Evolutionary conservation across 2,888 invertebrate genomes (phyloP).

Genomic region (Himalopsyche anomala): DNA sequence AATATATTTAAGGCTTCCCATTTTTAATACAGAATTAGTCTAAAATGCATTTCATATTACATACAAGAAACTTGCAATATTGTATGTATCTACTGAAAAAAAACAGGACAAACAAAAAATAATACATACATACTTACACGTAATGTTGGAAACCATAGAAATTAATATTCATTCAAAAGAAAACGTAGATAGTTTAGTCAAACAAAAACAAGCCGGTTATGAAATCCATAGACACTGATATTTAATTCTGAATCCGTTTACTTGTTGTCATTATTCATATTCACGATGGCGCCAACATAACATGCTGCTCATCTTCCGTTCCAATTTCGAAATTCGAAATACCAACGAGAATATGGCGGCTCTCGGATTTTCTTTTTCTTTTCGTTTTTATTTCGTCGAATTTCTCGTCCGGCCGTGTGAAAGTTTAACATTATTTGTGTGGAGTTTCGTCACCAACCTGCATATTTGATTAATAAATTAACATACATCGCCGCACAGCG

Average conservation of each 20-base stretch:
- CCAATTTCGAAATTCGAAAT: constrained; percentile 17
- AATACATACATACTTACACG: too few relatives aligned
- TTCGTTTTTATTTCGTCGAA: background rate
- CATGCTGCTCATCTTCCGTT: constrained; percentile 14
- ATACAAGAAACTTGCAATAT: too few relatives aligned
- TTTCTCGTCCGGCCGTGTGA: background rate
- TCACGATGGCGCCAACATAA: constrained; percentile 1
- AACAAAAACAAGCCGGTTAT: background rate
- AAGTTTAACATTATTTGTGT: background rate
- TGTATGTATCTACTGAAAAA: too few relatives aligned
- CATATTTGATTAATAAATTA: constrained; percentile 8
- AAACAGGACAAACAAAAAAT: too few relatives aligned
- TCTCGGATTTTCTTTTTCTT: background rate
- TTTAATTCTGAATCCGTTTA: background rate
- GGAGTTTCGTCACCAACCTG: background rate
- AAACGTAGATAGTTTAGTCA: too few relatives aligned
- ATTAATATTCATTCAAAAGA: too few relatives aligned
- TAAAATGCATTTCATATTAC: too few relatives aligned
- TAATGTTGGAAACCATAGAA: too few relatives aligned
- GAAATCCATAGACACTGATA: background rate
- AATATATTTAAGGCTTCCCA: too few relatives aligned
- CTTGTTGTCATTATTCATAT: background rate
- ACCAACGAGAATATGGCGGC: background rate
- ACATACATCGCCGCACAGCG: background rate
- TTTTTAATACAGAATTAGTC: too few relatives aligned